Evolutionary conservation across 2,888 invertebrate species (phyloP).

Genomic region (Oligia strigilis): DNA sequence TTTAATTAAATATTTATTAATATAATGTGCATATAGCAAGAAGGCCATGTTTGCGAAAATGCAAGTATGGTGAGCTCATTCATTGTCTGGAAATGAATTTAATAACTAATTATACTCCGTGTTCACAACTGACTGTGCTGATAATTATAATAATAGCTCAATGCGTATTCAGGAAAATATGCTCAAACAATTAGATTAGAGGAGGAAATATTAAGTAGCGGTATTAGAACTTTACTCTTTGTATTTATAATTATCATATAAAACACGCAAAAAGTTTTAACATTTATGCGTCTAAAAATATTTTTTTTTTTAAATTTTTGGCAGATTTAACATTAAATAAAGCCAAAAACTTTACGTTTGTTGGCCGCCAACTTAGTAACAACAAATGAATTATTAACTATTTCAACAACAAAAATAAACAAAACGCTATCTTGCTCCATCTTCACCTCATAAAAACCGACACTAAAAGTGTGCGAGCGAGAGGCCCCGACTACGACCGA

Average conservation of each 20-base stretch:
- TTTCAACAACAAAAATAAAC: background rate
- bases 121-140: background rate
- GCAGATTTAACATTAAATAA: background rate
- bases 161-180: constrained; percentile 30
- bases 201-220: background rate
- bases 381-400: background rate
- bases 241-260: background rate
- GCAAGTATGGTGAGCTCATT: constrained; percentile 16
- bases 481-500: constrained; percentile 62
- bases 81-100: background rate
- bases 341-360: background rate
- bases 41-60: constrained; percentile 7
- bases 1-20: background rate
- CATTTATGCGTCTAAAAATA: too few relatives aligned
- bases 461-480: constrained; percentile 52
- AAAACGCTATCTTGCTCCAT: background rate
- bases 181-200: background rate
- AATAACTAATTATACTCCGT: background rate
- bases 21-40: background rate
- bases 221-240: background rate
- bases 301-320: background rate
- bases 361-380: background rate
- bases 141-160: constrained; percentile 1
- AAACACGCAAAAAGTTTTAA: background rate
- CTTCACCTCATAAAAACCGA: constrained; percentile 23